A percentile compares a stretch with the other conserved stretches of the same genome.
Conservation (phyloP, 2,888 invertebrate genomes). For the Dicranocentrus wangi region DNA sequence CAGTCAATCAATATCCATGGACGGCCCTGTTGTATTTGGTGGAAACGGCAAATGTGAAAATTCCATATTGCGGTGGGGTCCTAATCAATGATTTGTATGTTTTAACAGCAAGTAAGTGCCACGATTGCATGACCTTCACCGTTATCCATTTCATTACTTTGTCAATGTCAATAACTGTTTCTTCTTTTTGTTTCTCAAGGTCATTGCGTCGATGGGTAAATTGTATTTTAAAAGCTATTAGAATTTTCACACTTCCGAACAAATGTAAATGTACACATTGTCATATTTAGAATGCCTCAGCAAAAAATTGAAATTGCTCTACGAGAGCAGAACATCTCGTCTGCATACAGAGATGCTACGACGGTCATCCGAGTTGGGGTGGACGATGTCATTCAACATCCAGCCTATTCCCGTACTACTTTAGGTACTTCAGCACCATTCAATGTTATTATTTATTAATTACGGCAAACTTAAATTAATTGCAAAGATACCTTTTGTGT, state of each 20-base stretch:
- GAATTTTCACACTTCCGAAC: not conserved
- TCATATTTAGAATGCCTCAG: slow-evolving; percentile 19
- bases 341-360: not conserved
- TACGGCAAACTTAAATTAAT: not conserved
- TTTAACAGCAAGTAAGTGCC: slow-evolving; percentile 65
- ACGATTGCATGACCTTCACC: not conserved
- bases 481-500: not conserved
- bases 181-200: slow-evolving; percentile 25
- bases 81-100: slow-evolving; percentile 67
- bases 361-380: slow-evolving; percentile 57
- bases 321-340: slow-evolving; percentile 66
- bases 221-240: not conserved
- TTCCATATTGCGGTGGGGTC: slow-evolving; percentile 59
- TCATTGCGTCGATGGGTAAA: slow-evolving; percentile 70
- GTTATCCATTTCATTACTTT: not conserved
- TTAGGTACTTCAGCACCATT: slow-evolving; percentile 27
- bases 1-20: slow-evolving; percentile 69
- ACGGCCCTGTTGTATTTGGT: slow-evolving; percentile 55
- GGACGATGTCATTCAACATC: slow-evolving; percentile 66
- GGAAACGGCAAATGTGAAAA: slow-evolving; percentile 39
- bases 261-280: not conserved
- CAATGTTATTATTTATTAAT: not conserved
- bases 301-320: slow-evolving; percentile 67
- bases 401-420: slow-evolving; percentile 59
- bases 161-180: not conserved